Evolutionary conservation across 2,888 invertebrate genomes (phyloP), one percentile per base, ranked within the genome.

Genomic region (Paralinhomoeus sp.): DNA sequence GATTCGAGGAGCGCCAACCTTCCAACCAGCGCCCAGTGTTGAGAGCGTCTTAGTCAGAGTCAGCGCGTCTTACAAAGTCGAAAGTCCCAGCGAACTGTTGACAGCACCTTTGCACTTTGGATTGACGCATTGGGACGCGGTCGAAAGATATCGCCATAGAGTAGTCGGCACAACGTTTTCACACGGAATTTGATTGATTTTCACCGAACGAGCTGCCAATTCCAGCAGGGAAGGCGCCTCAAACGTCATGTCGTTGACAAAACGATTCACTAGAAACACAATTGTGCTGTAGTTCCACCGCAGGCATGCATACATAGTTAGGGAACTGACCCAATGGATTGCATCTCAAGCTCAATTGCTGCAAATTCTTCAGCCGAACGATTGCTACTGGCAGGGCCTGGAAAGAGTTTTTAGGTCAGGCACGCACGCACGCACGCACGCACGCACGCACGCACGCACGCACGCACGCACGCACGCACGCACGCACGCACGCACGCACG

Each of bases 91-190:
- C n/a, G n/a, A n/a, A n/a, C n/a, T n/a, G n/a, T n/a, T n/a, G n/a
- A n/a, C n/a, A n/a, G n/a, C 62, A 78, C 78, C 79, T 75, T 76
- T 80, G 66, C 91, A 93, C 61, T 80, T 78, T 1, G 85, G 84
- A 68, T 97, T 97, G 43, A 97, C 89, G 63, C 93, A 97, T 56
- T 79, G 77, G 60, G 85, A 83, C 2, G 85, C 89, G 42, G 78
- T 77, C 49, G 74, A 69, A 40, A 97, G 71, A 65, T 93, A 97
- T 39, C 75, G 72, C 7, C 75, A 62, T 43, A 93, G 68, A 23
- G 76, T 77, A 34, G 64, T 57, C 0, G 93, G 93, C 40, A 93
- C 0, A 68, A 15, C 65, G 36, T 67, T 9, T 2, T 27, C 64
- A 43, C 78, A 76, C 1, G 70, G 67, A 20, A 85, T 71, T 41